A percentile compares a stretch with the other conserved stretches of the same genome.
phyloP scores from a whole-genome alignment of 1,140 invertebrate species.

The Procambarus virginalis region DNA sequence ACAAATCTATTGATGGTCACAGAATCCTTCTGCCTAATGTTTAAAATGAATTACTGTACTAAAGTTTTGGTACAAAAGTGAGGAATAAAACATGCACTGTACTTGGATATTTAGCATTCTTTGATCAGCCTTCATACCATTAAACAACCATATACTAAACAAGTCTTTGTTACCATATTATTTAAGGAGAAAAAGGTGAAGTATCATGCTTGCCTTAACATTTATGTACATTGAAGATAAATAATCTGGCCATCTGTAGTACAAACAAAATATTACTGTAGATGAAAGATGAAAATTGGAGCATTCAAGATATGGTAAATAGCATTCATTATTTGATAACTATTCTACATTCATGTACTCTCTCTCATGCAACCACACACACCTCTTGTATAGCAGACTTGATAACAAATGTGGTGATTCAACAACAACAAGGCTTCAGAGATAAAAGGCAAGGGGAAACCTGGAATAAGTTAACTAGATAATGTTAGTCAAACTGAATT shows the following conservation, averaged over 20 bases:
- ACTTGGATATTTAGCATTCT: neutral
- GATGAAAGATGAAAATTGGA: slow-evolving; percentile 8
- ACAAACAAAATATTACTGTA: slow-evolving; percentile 10
- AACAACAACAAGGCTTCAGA: slow-evolving; percentile 43
- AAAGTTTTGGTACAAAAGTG: neutral
- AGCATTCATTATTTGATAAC: neutral
- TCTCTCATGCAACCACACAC: neutral
- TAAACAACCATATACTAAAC: neutral
- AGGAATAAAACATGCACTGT: neutral
- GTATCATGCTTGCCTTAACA: neutral
- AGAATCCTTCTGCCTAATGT: neutral
- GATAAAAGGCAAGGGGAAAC: slow-evolving; percentile 33
- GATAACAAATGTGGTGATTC: slow-evolving; percentile 39
- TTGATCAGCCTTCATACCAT: neutral
- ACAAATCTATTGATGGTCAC: neutral
- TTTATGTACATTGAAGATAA: slow-evolving; percentile 14
- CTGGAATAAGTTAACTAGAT: slow-evolving; percentile 2
- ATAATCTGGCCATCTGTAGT: neutral
- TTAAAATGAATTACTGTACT: neutral
- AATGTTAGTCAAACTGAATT: neutral
- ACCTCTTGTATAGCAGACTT: slow-evolving; percentile 8
- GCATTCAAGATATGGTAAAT: slow-evolving; percentile 4
- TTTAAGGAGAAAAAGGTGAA: neutral
- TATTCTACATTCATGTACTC: neutral
- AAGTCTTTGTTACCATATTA: neutral